These are phyloP conservation scores for Carlito syrichta DNA, from an alignment of 2,113 vertebrate species.

Conservation along the genomic window DNA sequence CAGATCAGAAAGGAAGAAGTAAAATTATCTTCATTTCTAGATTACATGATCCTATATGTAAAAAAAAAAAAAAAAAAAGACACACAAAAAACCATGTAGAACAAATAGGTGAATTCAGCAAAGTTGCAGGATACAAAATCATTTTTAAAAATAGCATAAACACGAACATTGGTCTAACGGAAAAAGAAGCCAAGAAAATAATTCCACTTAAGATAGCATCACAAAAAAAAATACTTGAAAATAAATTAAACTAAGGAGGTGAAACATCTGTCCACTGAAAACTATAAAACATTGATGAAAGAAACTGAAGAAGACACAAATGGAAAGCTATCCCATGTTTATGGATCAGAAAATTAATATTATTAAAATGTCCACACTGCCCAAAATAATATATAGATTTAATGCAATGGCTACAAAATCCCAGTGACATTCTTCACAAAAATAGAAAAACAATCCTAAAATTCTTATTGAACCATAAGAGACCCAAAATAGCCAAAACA, in stretches of 20 bases:
- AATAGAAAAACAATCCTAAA: background rate
- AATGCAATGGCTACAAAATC: too few species aligned
- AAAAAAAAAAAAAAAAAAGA: background rate
- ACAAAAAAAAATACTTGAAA: background rate
- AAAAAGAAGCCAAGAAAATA: background rate
- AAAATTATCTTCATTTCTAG: background rate
- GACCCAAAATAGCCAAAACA: background rate
- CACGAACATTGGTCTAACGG: background rate
- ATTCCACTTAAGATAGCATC: background rate
- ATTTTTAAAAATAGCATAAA: background rate
- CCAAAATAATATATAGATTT: too few species aligned
- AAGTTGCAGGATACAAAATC: background rate
- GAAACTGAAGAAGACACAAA: too few species aligned
- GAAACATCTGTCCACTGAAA: background rate
- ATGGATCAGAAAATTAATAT: too few species aligned
- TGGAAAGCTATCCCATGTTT: too few species aligned
- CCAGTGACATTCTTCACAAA: background rate
- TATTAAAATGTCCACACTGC: too few species aligned
- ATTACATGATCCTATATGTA: background rate
- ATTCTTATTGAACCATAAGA: background rate
- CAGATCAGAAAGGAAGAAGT: background rate
- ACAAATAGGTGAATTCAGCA: background rate
- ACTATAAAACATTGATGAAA: background rate
- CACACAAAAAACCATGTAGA: background rate
- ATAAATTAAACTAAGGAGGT: background rate